Evolutionary conservation across 1,140 invertebrate species (phyloP), one percentile per base, ranked within the genome.

Genomic region (Zaprionus taronus): DNA sequence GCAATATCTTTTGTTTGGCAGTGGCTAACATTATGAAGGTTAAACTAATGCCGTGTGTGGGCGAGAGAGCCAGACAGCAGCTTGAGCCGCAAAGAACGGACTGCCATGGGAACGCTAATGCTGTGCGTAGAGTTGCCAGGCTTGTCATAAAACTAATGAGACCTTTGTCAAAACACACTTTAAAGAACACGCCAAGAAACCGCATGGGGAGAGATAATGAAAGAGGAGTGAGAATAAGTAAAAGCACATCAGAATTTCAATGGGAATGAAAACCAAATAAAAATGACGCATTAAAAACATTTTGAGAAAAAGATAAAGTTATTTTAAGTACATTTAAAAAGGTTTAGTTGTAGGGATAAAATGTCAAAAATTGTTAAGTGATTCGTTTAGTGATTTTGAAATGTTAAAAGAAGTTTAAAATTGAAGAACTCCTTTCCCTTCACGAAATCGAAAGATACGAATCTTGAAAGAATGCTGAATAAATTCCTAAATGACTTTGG

Each of bases 1-100:
- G 57, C 67, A 76, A 79, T 75, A 71, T 56, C 63, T 67, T 71
- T 72, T 66, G 31, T 66, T 72, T 67, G 71, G 28, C 56, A 72
- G 51, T 66, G 55, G 31, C 28, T 38, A 51, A 31, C 63, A 72
- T 67, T 76, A 61, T 72, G 68, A 72, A 47, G 73, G 73, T 66
- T 61, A 61, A 60, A 36, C 68, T 12, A 71, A 75, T 24, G 38
- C 12, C 57, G 34, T 55, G 57, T 7, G 57, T 12, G 20, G 9
- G n/a, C 28, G 44, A 49, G 6, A n/a, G 44, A 62, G 62, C 36
- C 7, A 36, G 28, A 17, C 5, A 31, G 36, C 2, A 34, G 31
- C 9, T 28, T 28, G 15, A 20, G 61, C 1, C 7, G 3, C 0
- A 31, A 28, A 11, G 31, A 11, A 64, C 5, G 15, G 31, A 6